Conservation (phyloP, 2,797 vertebrate genomes). For the Coregonus suidteri region DNA sequence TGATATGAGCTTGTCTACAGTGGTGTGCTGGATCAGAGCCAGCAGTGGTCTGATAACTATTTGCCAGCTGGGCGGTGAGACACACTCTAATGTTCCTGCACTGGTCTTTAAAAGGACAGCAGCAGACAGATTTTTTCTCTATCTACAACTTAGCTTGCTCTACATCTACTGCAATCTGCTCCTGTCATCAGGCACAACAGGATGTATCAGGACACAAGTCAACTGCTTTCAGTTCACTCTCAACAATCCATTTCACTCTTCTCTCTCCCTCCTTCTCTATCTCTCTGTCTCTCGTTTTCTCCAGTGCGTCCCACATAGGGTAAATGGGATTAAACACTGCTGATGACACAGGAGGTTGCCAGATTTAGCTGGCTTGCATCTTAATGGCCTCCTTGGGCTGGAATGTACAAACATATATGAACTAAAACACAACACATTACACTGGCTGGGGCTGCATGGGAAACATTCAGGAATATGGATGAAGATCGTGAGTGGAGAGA, state of each 20-base stretch:
- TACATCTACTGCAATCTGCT: neutral
- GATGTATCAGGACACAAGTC: neutral
- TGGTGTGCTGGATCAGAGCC: neutral
- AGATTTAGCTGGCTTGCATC: constrained; percentile 44
- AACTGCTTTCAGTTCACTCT: neutral
- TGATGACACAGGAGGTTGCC: constrained; percentile 50
- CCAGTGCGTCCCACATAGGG: constrained; percentile 23
- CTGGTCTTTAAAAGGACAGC: neutral
- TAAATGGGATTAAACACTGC: constrained; percentile 63
- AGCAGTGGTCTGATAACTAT: neutral
- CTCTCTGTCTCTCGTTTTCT: constrained; percentile 12
- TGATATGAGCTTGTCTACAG: neutral
- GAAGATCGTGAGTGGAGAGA: constrained; percentile 30
- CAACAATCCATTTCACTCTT: neutral
- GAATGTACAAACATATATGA: constrained; percentile 46
- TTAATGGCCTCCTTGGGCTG: constrained; percentile 47
- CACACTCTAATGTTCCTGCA: neutral
- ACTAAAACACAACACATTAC: constrained; percentile 28
- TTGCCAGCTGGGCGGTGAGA: neutral
- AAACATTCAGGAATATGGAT: constrained; percentile 48
- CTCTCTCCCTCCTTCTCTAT: neutral
- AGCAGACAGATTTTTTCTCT: neutral
- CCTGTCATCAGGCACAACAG: neutral
- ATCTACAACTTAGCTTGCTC: neutral
- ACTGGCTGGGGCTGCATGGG: constrained; percentile 26